Percentiles rank a stretch among this genome's conserved stretches.
phyloP scores from a whole-genome alignment of 1,140 invertebrate species.

The Drosophila kepulauana region DNA sequence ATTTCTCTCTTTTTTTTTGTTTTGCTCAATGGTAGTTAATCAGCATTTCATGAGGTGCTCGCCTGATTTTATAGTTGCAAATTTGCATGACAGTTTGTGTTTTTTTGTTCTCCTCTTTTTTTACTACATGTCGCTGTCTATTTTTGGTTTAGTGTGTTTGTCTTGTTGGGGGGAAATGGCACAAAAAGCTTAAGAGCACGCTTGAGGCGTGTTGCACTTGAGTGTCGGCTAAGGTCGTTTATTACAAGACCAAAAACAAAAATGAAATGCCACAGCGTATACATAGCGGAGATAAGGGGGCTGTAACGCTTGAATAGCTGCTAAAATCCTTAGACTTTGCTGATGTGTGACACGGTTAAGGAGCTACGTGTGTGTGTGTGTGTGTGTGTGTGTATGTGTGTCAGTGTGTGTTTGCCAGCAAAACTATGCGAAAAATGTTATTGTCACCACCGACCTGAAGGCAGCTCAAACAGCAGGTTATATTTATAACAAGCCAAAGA shows the following conservation, averaged over 20 bases:
- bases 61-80: neutral
- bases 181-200: conserved; percentile 12
- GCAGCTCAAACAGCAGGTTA: neutral
- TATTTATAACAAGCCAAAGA: neutral
- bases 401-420: no score
- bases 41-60: neutral
- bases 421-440: conserved; percentile 16
- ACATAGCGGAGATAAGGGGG: neutral
- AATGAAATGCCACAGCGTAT: neutral
- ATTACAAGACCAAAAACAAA: neutral
- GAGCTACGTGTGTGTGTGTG: no score
- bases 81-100: neutral
- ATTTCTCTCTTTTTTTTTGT: neutral
- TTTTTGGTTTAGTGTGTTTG: neutral
- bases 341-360: no score
- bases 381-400: neutral
- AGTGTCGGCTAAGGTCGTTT: conserved; percentile 27
- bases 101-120: neutral
- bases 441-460: neutral
- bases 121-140: neutral
- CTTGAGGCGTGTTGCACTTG: conserved; percentile 53
- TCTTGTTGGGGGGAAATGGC: conserved; percentile 20
- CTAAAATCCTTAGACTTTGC: conserved; percentile 2
- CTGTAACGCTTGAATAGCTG: conserved; percentile 12
- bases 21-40: neutral